These are phyloP conservation scores for Limulus polyphemus DNA, from an alignment of 2,888 invertebrate species.

Conservation along the genomic window DNA sequence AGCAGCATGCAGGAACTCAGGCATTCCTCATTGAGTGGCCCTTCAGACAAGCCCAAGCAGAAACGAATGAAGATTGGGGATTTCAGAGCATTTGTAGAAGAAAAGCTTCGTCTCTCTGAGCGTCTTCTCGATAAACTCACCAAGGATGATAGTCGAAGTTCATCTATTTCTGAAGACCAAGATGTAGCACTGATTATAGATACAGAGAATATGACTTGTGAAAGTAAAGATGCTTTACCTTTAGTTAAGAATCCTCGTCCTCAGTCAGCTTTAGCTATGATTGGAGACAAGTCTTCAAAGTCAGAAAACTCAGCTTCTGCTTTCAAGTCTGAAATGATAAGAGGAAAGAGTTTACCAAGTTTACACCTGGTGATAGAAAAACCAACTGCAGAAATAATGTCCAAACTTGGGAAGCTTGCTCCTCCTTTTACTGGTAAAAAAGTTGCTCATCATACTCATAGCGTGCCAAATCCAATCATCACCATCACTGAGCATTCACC, in stretches of 20 bases:
- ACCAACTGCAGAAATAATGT: conserved; percentile 5
- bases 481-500: conserved; percentile 95
- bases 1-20: conserved; percentile 24
- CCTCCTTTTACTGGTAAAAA: conserved; percentile 16
- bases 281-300: conserved; percentile 22
- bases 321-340: conserved; percentile 45
- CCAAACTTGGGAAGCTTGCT: conserved; percentile 2
- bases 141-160: conserved; percentile 9
- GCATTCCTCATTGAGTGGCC: conserved; percentile 23
- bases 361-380: conserved; percentile 24
- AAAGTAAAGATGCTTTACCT: neutral
- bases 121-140: conserved; percentile 17
- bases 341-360: conserved; percentile 87
- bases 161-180: conserved; percentile 13
- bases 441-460: conserved; percentile 33
- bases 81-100: conserved; percentile 22
- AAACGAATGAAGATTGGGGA: conserved; percentile 21
- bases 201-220: conserved; percentile 2
- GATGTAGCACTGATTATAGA: conserved; percentile 11
- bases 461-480: conserved; percentile 82
- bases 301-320: conserved; percentile 18
- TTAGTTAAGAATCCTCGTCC: conserved; percentile 24
- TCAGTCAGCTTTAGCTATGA: conserved; percentile 30
- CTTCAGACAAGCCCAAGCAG: conserved; percentile 17
- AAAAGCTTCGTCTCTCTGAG: conserved; percentile 21